Evolutionary conservation across 2,113 vertebrate genomes (phyloP).

Genomic region (Noctilio leporinus): DNA sequence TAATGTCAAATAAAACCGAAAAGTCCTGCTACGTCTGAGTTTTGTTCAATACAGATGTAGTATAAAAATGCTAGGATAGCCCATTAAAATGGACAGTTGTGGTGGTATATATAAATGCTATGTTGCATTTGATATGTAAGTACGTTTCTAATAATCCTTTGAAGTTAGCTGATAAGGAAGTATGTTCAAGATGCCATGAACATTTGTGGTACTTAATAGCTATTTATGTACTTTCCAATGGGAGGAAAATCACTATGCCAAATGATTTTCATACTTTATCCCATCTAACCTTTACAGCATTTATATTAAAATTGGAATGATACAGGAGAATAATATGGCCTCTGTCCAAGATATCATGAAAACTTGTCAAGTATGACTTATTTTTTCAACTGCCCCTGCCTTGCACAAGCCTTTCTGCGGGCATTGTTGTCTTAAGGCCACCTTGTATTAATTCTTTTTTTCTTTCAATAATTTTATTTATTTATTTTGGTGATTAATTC

Average conservation of each 20-base stretch:
- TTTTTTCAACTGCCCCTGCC: neutral
- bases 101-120: neutral
- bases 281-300: neutral
- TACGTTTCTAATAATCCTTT: neutral
- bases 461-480: too few relatives aligned
- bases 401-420: neutral
- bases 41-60: neutral
- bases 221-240: neutral
- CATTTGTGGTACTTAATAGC: neutral
- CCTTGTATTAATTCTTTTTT: neutral
- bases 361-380: neutral
- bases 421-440: neutral
- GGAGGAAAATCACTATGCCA: neutral
- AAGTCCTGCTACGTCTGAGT: neutral
- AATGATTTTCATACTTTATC: neutral
- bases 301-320: neutral
- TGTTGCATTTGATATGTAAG: neutral
- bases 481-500: too few relatives aligned
- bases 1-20: conserved; percentile 28
- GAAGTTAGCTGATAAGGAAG: neutral
- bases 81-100: neutral
- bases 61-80: neutral
- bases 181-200: neutral
- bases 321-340: neutral
- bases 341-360: neutral